Conservation (phyloP, 2,113 vertebrate genomes). For the Cochlearius cochlearius region DNA sequence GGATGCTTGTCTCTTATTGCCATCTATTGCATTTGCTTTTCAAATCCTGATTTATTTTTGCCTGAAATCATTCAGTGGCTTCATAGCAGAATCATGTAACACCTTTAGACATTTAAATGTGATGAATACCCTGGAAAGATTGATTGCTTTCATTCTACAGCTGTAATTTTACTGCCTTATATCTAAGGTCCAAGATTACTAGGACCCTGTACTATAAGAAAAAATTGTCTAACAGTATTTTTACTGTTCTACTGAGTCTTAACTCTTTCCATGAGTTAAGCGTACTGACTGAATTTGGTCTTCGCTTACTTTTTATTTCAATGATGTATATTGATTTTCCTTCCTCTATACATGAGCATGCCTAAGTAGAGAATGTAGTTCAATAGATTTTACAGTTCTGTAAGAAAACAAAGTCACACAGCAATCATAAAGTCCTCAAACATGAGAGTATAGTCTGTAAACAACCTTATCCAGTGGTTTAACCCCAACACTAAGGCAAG, state of each 20-base stretch:
- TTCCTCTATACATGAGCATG: not conserved
- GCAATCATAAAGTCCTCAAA: not conserved
- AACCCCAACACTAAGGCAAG: not conserved
- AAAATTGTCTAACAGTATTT: not conserved
- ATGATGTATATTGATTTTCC: not conserved
- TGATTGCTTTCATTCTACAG: slow-evolving; percentile 53
- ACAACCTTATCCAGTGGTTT: not conserved
- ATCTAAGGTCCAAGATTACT: slow-evolving; percentile 2
- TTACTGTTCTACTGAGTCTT: not conserved
- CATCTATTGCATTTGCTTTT: slow-evolving; percentile 57
- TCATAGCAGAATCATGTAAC: slow-evolving; percentile 21
- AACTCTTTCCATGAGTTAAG: not conserved
- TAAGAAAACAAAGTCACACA: not conserved
- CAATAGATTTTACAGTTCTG: not conserved
- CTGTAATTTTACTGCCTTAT: slow-evolving; percentile 25
- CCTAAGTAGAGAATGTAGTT: not conserved
- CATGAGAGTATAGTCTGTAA: not conserved
- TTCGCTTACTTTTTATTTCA: slow-evolving; percentile 1
- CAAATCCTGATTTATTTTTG: slow-evolving; percentile 51
- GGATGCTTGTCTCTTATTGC: not conserved
- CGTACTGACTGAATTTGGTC: not conserved
- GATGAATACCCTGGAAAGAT: slow-evolving; percentile 31
- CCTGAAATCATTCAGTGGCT: slow-evolving; percentile 2
- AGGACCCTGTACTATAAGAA: not conserved
- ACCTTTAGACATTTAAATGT: slow-evolving; percentile 31